Evolutionary conservation across 23 tunicate genomes (phyloP), one percentile per base, ranked within the genome.

Genomic region (Styela plicata): DNA sequence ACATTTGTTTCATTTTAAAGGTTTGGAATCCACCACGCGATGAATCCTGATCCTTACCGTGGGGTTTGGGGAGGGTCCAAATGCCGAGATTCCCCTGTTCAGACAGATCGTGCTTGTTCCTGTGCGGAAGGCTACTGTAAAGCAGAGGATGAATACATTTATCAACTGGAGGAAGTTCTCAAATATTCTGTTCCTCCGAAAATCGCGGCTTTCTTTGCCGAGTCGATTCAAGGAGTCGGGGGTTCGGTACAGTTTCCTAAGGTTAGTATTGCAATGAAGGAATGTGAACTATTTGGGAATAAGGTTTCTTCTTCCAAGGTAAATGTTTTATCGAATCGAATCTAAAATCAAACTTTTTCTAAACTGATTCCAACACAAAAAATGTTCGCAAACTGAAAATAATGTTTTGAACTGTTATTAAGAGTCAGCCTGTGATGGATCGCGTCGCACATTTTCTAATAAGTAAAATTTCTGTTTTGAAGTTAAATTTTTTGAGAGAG

Each of bases 161-260:
- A 81, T 13, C 98, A 93, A 77, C 86, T 93, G 53, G 63, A 84
- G 32, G 98, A 93, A 63, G 87, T 88, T 19, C 64, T 93, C 31
- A 79, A 74, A 10, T 67, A 80, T 69, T 88, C 98, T 0, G 84
- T 85, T 34, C 74, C 89, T 2, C 52, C 73, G 34, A 85, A 74
- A 52, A 74, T 85, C 24, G 93, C 98, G 16, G 98, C 87, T 22
- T 70, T 93, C n/a, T 93, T 93, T 68, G 88, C 88, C 22, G 96
- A 95, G 36, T 68, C 84, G 37, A 86, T 95, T 63, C 99, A 95
- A 80, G 99, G 99, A 26, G 97, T 96, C 30, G 99, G 99, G 22
- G 99, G 99, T 26, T 80, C 77, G 0, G 89, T 91, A 23, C 93
- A 86, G 67, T 96, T 67, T 82, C 99, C 99, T 0, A 89, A 91